These are phyloP conservation scores for Lutraria lutraria DNA, from an alignment of 2,888 invertebrate species.

Conservation along the genomic window DNA sequence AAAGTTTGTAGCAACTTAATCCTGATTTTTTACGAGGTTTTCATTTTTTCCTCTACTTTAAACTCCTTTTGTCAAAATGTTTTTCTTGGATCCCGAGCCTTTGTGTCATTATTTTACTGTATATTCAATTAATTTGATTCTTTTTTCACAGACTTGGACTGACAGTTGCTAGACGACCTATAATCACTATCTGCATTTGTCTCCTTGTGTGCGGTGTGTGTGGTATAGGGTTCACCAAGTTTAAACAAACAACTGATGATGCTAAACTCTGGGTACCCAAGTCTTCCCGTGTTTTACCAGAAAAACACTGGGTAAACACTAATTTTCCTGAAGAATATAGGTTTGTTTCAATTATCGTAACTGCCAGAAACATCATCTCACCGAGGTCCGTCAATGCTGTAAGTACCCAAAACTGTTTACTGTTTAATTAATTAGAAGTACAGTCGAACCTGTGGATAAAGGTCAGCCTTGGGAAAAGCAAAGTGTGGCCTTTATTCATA, in stretches of 20 bases:
- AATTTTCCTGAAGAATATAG: constrained; percentile 78
- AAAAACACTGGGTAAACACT: constrained; percentile 77
- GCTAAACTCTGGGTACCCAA: constrained; percentile 81
- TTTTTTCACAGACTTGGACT: constrained; percentile 74
- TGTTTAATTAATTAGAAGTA: neutral
- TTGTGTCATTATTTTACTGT: no score
- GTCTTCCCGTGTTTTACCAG: constrained; percentile 74
- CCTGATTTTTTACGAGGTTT: no score
- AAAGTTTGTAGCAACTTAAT: no score
- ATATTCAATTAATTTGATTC: neutral
- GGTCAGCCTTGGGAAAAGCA: no score
- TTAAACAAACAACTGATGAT: constrained; percentile 76
- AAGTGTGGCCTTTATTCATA: no score
- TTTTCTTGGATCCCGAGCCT: no score
- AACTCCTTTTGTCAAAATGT: no score
- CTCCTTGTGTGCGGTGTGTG: constrained; percentile 76
- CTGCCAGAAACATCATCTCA: constrained; percentile 73
- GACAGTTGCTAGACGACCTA: constrained; percentile 75
- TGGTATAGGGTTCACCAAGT: constrained; percentile 79
- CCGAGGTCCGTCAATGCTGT: constrained; percentile 74
- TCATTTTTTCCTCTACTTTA: no score
- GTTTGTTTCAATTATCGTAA: constrained; percentile 74
- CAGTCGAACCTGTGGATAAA: neutral
- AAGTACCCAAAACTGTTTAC: constrained; percentile 48
- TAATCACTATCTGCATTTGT: constrained; percentile 73